Evolutionary conservation across 2,797 vertebrate species (phyloP).

Genomic region (Tinamus major): DNA sequence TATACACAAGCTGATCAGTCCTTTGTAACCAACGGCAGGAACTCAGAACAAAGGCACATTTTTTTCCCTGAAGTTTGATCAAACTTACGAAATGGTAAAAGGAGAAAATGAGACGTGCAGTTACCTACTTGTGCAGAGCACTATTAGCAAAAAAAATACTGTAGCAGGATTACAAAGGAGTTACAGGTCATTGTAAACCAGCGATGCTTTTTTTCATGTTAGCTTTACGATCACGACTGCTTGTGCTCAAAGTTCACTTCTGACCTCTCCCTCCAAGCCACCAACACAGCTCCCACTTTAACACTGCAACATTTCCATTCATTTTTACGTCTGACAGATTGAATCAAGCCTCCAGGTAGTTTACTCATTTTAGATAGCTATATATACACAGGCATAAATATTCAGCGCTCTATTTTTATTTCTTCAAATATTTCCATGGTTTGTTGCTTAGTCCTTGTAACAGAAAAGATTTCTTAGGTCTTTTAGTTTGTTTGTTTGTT

Average conservation of each 20-base stretch:
- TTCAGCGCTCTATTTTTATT: neutral
- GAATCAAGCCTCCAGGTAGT: neutral
- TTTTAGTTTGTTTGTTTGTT: neutral
- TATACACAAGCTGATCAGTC: slow-evolving; percentile 6
- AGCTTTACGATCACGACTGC: neutral
- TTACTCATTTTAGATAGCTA: neutral
- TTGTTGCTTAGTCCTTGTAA: neutral
- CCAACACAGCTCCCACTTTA: neutral
- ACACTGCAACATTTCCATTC: neutral
- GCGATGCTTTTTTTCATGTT: neutral
- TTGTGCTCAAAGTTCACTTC: neutral
- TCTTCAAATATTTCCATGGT: neutral
- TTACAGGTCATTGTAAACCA: neutral
- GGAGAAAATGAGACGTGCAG: neutral
- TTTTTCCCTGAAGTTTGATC: neutral
- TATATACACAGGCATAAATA: neutral
- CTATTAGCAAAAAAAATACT: neutral
- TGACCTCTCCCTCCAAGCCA: neutral
- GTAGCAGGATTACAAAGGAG: neutral
- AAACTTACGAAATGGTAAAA: neutral
- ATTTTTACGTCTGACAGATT: neutral
- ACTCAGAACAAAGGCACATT: slow-evolving; percentile 9
- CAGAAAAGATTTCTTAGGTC: neutral
- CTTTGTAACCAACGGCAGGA: slow-evolving; percentile 40
- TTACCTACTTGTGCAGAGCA: neutral